phyloP scores from a whole-genome alignment of 2,797 vertebrate species.

The Acrocephalus scirpaceus region DNA sequence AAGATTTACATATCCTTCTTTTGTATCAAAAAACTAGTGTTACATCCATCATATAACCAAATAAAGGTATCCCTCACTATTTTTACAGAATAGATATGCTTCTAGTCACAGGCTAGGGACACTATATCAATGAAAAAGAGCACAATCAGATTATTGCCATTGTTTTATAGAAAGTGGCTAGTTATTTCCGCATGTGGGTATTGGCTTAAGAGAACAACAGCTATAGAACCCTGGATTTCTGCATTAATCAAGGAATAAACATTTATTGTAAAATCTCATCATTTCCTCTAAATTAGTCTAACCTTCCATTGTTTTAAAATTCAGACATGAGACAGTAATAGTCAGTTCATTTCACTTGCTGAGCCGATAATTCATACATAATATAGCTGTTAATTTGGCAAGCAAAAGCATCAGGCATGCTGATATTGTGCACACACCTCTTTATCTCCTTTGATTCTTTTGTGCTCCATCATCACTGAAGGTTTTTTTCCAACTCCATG shows the following conservation, averaged over 20 bases:
- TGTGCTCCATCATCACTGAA: background rate
- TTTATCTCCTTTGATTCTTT: constrained; percentile 24
- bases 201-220: background rate
- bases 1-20: background rate
- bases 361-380: background rate
- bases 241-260: background rate
- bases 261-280: background rate
- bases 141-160: background rate
- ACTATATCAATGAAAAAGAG: background rate
- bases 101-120: background rate
- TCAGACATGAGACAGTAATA: background rate
- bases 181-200: background rate
- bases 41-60: background rate
- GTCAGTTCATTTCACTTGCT: background rate
- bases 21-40: background rate
- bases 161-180: background rate
- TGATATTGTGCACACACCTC: background rate
- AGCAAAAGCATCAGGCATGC: background rate
- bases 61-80: background rate
- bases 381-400: background rate
- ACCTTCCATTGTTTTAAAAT: background rate
- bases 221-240: background rate
- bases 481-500: background rate
- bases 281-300: background rate
- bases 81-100: background rate